phyloP scores from a whole-genome alignment of 2,113 vertebrate species.

The Phalacrocorax brasilianus region DNA sequence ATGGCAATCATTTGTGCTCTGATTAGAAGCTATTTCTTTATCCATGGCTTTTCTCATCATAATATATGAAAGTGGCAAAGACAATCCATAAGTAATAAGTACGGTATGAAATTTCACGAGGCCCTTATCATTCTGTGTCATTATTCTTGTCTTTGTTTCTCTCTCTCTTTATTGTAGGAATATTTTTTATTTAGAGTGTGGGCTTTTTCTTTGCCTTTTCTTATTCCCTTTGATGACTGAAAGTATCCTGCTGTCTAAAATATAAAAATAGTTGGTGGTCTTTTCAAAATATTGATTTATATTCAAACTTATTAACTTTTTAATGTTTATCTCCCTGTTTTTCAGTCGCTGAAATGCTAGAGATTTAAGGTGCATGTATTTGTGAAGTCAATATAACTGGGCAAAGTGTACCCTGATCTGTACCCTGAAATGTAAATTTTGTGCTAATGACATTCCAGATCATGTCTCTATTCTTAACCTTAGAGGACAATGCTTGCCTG shows the following conservation, averaged over 20 bases:
- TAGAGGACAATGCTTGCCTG: neutral
- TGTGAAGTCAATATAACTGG: neutral
- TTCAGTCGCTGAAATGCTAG: neutral
- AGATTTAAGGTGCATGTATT: neutral
- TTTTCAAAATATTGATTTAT: neutral
- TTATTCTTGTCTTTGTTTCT: neutral
- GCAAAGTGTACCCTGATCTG: neutral
- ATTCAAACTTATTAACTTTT: neutral
- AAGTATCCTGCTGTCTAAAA: neutral
- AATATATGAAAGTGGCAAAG: slow-evolving; percentile 15
- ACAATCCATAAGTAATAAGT: neutral
- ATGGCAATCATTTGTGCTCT: neutral
- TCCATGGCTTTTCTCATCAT: neutral
- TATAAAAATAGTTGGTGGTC: neutral
- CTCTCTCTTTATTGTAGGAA: neutral
- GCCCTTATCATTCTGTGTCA: neutral
- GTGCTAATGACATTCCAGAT: neutral
- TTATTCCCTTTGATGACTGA: slow-evolving; percentile 28
- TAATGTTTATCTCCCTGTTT: neutral
- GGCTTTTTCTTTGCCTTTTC: neutral
- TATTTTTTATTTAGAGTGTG: neutral
- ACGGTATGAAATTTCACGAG: neutral
- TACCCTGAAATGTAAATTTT: neutral
- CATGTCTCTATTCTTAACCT: neutral
- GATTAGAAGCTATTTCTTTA: neutral